A percentile compares a stretch with the other conserved stretches of the same genome.
Evolutionary conservation across 2,113 vertebrate genomes (phyloP).

Genomic region (Myiopsitta monachus): DNA sequence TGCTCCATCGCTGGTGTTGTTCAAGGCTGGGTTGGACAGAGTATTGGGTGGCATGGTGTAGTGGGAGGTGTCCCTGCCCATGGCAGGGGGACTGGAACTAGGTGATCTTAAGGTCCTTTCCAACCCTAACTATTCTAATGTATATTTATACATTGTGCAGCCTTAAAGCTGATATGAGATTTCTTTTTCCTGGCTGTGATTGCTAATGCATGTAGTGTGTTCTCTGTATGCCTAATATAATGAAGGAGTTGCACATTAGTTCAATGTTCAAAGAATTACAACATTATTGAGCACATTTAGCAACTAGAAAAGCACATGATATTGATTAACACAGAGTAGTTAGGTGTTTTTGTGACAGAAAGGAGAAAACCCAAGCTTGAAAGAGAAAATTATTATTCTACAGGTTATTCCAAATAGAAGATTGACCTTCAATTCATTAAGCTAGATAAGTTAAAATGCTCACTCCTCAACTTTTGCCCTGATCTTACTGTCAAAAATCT

Average conservation of each 20-base stretch:
- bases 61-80: too few species aligned
- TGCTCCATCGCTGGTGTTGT: too few species aligned
- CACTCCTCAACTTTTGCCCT: slow-evolving; percentile 23
- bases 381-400: slow-evolving; percentile 26
- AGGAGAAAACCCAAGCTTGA: neutral
- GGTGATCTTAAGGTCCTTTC: too few species aligned
- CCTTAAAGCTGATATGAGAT: neutral
- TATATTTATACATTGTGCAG: too few species aligned
- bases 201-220: neutral
- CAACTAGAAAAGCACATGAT: neutral
- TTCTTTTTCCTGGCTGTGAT: neutral
- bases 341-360: neutral
- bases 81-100: too few species aligned
- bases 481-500: slow-evolving; percentile 7
- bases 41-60: too few species aligned
- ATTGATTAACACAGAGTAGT: slow-evolving; percentile 14
- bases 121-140: too few species aligned
- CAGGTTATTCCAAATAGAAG: neutral
- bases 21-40: too few species aligned
- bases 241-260: neutral
- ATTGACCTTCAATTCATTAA: slow-evolving; percentile 23
- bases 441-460: neutral
- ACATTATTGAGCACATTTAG: slow-evolving; percentile 9
- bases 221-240: neutral
- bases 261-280: slow-evolving; percentile 28